Conservation (phyloP, 2,113 vertebrate genomes). For the Cavia porcellus region DNA sequence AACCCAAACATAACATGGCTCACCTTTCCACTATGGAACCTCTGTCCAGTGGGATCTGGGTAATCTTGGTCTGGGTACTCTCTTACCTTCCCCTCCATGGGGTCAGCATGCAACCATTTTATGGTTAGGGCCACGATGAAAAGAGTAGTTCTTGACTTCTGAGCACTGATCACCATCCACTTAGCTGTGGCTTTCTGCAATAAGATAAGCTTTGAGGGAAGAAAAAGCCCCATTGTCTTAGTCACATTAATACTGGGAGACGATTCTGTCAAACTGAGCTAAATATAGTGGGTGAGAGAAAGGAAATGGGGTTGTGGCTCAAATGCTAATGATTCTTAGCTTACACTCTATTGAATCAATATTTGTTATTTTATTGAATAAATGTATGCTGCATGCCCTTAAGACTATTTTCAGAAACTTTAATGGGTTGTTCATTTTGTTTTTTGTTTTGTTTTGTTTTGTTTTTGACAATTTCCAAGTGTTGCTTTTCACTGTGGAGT, state of each 20-base stretch:
- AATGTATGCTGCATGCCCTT: background rate
- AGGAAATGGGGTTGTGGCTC: background rate
- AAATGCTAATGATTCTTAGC: background rate
- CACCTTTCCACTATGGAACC: background rate
- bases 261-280: background rate
- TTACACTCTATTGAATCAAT: background rate
- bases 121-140: background rate
- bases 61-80: background rate
- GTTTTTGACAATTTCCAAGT: background rate
- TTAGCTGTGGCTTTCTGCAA: background rate
- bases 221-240: background rate
- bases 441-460: background rate
- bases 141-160: background rate
- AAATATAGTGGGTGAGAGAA: background rate
- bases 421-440: background rate
- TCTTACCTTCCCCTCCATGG: background rate
- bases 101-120: background rate
- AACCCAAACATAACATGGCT: background rate
- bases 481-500: background rate
- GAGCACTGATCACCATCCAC: background rate
- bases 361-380: background rate
- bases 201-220: background rate
- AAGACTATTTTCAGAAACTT: background rate
- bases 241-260: background rate
- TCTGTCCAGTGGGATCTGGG: background rate